These are phyloP conservation scores for Perithous albicinctus DNA, from an alignment of 2,888 invertebrate species.

Conservation along the genomic window DNA sequence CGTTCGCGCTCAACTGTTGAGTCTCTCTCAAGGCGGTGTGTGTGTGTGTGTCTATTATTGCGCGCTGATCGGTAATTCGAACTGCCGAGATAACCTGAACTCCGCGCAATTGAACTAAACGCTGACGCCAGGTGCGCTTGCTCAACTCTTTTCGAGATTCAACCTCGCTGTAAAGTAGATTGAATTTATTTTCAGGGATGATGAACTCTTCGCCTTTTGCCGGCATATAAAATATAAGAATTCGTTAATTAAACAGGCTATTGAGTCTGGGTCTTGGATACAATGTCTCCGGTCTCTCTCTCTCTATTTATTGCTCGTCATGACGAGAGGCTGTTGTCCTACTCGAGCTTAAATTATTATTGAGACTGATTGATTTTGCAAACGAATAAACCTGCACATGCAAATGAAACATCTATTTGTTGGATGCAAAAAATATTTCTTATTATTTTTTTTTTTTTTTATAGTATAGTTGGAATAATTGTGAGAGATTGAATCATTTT, in stretches of 20 bases:
- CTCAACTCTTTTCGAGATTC: conserved; percentile 54
- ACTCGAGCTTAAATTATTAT: not conserved
- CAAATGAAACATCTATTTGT: not conserved
- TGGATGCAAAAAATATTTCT: not conserved
- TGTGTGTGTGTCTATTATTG: conserved; percentile 67
- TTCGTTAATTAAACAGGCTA: not conserved
- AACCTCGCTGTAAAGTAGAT: conserved; percentile 27
- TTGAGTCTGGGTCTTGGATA: not conserved
- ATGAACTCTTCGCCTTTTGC: conserved; percentile 23
- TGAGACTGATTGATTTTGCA: not conserved
- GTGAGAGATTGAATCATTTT: no score
- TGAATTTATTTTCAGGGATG: conserved; percentile 33
- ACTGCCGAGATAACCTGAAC: conserved; percentile 19
- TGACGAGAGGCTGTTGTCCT: no score
- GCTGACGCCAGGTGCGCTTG: conserved; percentile 32
- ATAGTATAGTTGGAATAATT: no score
- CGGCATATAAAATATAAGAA: not conserved
- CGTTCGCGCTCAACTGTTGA: conserved; percentile 21
- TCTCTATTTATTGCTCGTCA: not conserved
- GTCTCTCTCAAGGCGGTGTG: conserved; percentile 35
- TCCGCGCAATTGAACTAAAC: conserved; percentile 19
- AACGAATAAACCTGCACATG: not conserved
- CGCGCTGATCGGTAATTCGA: conserved; percentile 49
- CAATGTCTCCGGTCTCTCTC: not conserved
- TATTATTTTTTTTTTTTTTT: not conserved